Evolutionary conservation across 2,888 invertebrate genomes (phyloP).

Genomic region (Hirudinaria manillensis): DNA sequence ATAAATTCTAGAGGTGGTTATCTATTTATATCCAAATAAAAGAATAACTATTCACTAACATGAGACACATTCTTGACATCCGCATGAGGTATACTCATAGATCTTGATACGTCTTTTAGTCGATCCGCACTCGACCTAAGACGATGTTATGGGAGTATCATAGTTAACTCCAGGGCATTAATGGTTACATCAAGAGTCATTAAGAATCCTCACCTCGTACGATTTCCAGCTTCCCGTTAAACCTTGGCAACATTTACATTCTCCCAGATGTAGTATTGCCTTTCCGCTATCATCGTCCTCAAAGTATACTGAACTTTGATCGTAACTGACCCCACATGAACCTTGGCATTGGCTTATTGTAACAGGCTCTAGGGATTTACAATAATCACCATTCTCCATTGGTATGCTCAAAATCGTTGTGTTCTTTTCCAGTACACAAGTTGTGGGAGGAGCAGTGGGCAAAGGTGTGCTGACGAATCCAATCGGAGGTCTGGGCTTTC

Average conservation of each 20-base stretch:
- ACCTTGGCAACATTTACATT: conserved; percentile 28
- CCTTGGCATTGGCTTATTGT: conserved; percentile 6
- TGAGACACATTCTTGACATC: conserved; percentile 24
- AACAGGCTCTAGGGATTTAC: not conserved
- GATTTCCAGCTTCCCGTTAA: conserved; percentile 13
- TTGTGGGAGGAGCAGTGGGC: not conserved
- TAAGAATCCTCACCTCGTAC: conserved; percentile 11
- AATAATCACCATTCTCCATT: not conserved
- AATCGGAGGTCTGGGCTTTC: too few species aligned
- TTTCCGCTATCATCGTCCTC: not conserved
- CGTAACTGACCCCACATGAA: conserved; percentile 21
- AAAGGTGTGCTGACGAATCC: too few species aligned
- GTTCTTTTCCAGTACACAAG: not conserved
- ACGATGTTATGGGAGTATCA: not conserved
- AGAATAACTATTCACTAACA: not conserved
- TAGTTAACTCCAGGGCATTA: not conserved
- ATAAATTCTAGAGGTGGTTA: too few species aligned
- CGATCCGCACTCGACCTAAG: conserved; percentile 17
- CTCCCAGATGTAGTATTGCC: not conserved
- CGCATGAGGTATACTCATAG: conserved; percentile 23
- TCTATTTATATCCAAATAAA: too few species aligned
- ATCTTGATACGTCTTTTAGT: conserved; percentile 18
- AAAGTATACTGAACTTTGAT: conserved; percentile 19
- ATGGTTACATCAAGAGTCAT: not conserved
- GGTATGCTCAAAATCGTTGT: not conserved